Percentiles rank a stretch among this genome's conserved stretches.
Evolutionary conservation across 2,113 vertebrate species (phyloP).

Genomic region (Verasper variegatus): DNA sequence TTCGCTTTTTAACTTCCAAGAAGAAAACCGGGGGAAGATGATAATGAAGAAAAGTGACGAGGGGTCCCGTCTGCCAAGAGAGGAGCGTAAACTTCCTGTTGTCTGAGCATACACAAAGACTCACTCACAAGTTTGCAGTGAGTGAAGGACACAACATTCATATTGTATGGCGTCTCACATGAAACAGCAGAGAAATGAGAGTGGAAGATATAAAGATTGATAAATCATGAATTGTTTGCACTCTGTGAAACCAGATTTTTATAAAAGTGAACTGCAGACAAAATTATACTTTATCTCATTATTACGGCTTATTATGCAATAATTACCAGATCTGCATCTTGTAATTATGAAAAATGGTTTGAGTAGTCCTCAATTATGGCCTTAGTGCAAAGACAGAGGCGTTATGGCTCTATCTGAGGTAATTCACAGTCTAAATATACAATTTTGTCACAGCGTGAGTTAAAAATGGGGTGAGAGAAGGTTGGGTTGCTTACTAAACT

Average conservation of each 20-base stretch:
- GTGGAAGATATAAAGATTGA: conserved; percentile 2
- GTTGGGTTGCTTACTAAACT: too few species aligned
- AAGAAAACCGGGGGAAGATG: conserved; percentile 49
- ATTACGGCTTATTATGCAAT: not conserved
- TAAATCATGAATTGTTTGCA: conserved; percentile 10
- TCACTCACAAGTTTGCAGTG: conserved; percentile 1
- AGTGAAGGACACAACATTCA: conserved; percentile 35
- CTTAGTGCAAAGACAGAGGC: not conserved
- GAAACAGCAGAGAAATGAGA: not conserved
- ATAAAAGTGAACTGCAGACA: not conserved
- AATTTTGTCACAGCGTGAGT: too few species aligned
- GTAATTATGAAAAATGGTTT: not conserved
- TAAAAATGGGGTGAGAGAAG: too few species aligned
- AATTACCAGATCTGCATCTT: not conserved
- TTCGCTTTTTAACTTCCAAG: conserved; percentile 70
- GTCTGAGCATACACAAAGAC: conserved; percentile 22
- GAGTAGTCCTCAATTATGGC: not conserved
- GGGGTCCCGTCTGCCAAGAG: conserved; percentile 49
- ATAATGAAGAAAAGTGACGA: conserved; percentile 67
- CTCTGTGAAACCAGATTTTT: conserved; percentile 1
- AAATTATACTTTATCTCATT: not conserved
- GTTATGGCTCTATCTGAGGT: not conserved
- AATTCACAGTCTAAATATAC: not conserved
- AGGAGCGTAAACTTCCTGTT: conserved; percentile 34
- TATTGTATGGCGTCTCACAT: conserved; percentile 20